Base-by-base conservation (phyloP, 2,888 invertebrate genomes). In the Lepidonotus clava region DNA sequence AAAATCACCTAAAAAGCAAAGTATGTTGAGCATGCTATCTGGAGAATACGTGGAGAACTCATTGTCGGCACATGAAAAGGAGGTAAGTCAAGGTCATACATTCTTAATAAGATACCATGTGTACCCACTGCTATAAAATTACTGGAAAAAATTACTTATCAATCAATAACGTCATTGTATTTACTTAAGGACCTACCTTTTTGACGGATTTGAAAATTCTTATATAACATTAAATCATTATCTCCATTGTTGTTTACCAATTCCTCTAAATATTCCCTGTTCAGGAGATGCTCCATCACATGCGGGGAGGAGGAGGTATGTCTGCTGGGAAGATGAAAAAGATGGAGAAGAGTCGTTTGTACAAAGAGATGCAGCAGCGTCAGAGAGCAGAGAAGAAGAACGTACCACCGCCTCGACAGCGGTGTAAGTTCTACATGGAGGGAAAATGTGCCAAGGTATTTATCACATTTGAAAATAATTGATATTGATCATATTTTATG, bases 361-460 rank as follows among this genome's bases (percentile, higher is more conserved):
- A 85, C 86, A 86, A 46, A 24, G 87, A 88, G 51, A 51, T 32
- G 56, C 88, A 84, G 34, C 67, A 36, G 21, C 61, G 8, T 11
- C 71, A 38, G 1, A 18, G 34, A 1, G 1, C 0, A 21, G 71
- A 71, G 1, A 71, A 71, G 71, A 71, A 71, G 36, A 18, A 34
- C n/a, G n/a, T 71, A 14, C n/a, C n/a, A 51, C 41, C 51, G 1
- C 51, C 80, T 18, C 24, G 32, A 18, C 83, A 53, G 36, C n/a
- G 24, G 14, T 98, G 98, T 93, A 96, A 97, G 90, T 97, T 97
- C 95, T 97, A 96, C 93, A 96, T 97, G 96, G 97, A 97, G 95
- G 98, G 98, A 86, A 97, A 97, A 94, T 98, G 98, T 94, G 91
- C 92, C 40, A 95, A 95, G 92, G 80, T 80, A 18, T n/a, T n/a